Conservation (phyloP, 2,888 invertebrate genomes). For the Argyresthia goedartella region DNA sequence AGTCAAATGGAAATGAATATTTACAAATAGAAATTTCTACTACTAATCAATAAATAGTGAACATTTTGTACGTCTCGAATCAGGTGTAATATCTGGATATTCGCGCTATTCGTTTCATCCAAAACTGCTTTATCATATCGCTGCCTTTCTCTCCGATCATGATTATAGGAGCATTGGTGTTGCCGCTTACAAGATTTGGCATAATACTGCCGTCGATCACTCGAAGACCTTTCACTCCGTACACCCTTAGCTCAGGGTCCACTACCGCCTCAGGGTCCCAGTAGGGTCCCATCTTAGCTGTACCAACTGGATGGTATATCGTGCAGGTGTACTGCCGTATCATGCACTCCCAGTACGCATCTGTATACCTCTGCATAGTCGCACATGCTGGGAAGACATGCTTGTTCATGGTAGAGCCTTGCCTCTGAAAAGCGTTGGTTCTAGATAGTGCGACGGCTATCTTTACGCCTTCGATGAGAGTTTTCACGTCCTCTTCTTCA, state of each 20-base stretch:
- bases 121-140: slow-evolving; percentile 88
- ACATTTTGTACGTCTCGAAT: slow-evolving; percentile 10
- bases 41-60: slow-evolving; percentile 24
- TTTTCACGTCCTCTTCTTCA: slow-evolving; percentile 83
- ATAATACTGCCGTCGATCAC: slow-evolving; percentile 90
- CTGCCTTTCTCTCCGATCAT: slow-evolving; percentile 94
- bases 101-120: slow-evolving; percentile 71
- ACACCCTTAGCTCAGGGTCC: slow-evolving; percentile 82
- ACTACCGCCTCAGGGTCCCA: slow-evolving; percentile 89
- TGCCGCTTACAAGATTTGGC: slow-evolving; percentile 88
- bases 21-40: slow-evolving; percentile 3
- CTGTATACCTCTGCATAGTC: slow-evolving; percentile 76
- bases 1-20: not conserved
- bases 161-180: slow-evolving; percentile 88
- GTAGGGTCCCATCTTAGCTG: slow-evolving; percentile 90
- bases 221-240: slow-evolving; percentile 82
- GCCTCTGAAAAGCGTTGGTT: slow-evolving; percentile 81
- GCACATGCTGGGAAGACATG: slow-evolving; percentile 84
- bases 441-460: slow-evolving; percentile 84
- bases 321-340: slow-evolving; percentile 85
- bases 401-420: slow-evolving; percentile 78
- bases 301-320: slow-evolving; percentile 89
- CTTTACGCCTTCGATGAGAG: slow-evolving; percentile 87
- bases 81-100: slow-evolving; percentile 52
- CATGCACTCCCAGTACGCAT: slow-evolving; percentile 90